Conservation (phyloP, 2,113 vertebrate genomes). For the Pithys albifrons region DNA sequence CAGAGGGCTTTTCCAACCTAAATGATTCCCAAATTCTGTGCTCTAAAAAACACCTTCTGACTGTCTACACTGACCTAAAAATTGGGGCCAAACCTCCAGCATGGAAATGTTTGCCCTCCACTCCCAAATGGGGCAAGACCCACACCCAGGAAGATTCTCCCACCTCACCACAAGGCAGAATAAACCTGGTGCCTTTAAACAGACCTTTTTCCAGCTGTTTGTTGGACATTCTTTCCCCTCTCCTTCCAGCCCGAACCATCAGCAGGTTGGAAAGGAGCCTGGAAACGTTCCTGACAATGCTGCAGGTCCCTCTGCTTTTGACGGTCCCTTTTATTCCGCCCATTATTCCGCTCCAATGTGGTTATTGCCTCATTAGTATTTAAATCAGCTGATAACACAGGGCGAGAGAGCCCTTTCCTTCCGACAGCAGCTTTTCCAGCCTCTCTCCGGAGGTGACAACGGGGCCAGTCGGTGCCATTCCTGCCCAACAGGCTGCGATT, state of each 20-base stretch:
- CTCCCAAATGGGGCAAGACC: neutral
- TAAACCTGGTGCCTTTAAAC: neutral
- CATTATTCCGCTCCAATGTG: constrained; percentile 33
- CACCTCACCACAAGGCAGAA: neutral
- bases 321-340: neutral
- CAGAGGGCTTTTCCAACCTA: neutral
- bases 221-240: neutral
- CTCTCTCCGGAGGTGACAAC: neutral
- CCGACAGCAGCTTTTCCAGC: neutral
- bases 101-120: neutral
- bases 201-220: neutral
- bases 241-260: neutral
- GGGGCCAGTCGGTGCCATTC: neutral
- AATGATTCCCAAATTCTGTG: neutral
- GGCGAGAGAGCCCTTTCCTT: neutral
- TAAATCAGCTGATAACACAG: constrained; percentile 47
- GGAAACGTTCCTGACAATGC: neutral
- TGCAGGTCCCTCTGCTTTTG: neutral
- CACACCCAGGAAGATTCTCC: neutral
- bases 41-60: neutral
- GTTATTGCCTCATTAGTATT: constrained; percentile 57
- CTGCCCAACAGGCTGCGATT: constrained; percentile 24
- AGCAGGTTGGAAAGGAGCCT: neutral
- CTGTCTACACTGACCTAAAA: neutral
- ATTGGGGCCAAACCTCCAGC: neutral